Conservation (phyloP, 2,888 invertebrate genomes). For the Tipula unca region DNA sequence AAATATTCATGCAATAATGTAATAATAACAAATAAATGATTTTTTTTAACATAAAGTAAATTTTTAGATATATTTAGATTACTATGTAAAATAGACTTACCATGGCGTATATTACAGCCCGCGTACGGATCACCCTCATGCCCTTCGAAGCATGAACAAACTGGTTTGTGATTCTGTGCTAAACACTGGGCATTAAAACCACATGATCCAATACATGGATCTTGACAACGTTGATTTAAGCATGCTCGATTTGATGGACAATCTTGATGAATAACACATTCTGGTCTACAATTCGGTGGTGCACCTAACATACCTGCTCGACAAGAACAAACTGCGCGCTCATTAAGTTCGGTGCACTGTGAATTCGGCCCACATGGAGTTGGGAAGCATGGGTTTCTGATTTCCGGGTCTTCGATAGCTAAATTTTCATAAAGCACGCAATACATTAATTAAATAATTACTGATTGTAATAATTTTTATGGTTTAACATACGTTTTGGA, state of each 20-base stretch:
- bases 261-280: slow-evolving; percentile 64
- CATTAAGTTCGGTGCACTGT: slow-evolving; percentile 59
- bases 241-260: slow-evolving; percentile 64
- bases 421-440: no score
- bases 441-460: not conserved
- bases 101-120: slow-evolving; percentile 54
- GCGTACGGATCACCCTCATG: slow-evolving; percentile 73
- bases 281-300: slow-evolving; percentile 69
- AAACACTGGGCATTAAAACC: slow-evolving; percentile 62
- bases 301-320: slow-evolving; percentile 63
- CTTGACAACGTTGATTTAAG: slow-evolving; percentile 59
- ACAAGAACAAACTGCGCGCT: slow-evolving; percentile 67
- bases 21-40: not conserved
- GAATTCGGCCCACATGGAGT: slow-evolving; percentile 71
- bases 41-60: slow-evolving; percentile 24
- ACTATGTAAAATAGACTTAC: slow-evolving; percentile 44
- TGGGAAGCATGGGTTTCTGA: slow-evolving; percentile 56
- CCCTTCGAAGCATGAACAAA: slow-evolving; percentile 61
- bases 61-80: not conserved
- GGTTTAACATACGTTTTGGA: slow-evolving; percentile 35
- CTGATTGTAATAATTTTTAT: not conserved
- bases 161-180: slow-evolving; percentile 62
- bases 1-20: not conserved
- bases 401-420: slow-evolving; percentile 42
- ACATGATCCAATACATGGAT: slow-evolving; percentile 68